Evolutionary conservation across 2,888 invertebrate species (phyloP).

Genomic region (Elysia crispata): DNA sequence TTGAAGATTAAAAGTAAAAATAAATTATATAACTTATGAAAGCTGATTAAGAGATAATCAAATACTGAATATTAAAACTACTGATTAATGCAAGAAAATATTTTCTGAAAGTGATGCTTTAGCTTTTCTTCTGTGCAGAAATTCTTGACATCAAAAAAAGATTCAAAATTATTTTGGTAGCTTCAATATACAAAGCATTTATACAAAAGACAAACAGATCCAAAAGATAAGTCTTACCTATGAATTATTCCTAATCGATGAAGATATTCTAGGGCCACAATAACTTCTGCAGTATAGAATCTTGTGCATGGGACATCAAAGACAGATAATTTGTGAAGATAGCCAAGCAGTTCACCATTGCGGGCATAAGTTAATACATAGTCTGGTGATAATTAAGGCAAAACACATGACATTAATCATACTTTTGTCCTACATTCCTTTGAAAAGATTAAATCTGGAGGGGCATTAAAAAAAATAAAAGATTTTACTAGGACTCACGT

Average conservation of each 20-base stretch:
- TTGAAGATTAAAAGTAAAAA: no score
- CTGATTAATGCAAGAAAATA: no score
- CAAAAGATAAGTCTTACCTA: slow-evolving; percentile 79
- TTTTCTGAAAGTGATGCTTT: no score
- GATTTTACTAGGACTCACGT: neutral
- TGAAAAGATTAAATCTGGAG: neutral
- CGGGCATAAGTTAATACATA: slow-evolving; percentile 97
- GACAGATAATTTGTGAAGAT: slow-evolving; percentile 90
- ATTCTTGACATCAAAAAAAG: no score
- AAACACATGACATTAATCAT: no score
- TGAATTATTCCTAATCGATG: slow-evolving; percentile 93
- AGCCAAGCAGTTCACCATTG: slow-evolving; percentile 94
- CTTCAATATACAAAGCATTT: no score
- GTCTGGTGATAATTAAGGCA: slow-evolving; percentile 78
- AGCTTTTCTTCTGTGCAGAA: no score
- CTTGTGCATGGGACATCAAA: slow-evolving; percentile 92
- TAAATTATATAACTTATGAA: no score
- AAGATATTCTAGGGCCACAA: slow-evolving; percentile 93
- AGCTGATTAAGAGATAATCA: no score
- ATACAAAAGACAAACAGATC: neutral
- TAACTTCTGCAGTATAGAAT: slow-evolving; percentile 96
- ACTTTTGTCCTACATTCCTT: no score
- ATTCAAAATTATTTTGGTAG: no score
- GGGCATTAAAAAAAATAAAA: neutral
- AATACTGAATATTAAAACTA: no score